Evolutionary conservation across 2,113 vertebrate genomes (phyloP).

Genomic region (Parotia lawesii): DNA sequence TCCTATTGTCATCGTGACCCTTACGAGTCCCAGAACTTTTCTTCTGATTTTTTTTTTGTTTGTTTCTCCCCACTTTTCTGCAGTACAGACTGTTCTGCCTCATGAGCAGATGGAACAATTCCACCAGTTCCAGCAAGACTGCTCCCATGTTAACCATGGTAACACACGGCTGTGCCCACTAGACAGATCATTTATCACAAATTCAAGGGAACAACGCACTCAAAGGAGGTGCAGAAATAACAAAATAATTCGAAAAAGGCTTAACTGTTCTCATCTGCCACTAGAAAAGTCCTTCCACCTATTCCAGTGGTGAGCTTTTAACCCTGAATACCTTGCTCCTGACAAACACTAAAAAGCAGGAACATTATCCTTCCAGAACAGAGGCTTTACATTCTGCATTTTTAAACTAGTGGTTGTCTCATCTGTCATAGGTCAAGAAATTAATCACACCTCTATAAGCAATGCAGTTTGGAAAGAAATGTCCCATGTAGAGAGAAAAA

Average conservation of each 20-base stretch:
- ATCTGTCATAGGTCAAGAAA: not conserved
- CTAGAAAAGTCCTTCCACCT: not conserved
- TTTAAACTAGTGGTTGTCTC: not conserved
- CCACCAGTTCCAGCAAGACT: not conserved
- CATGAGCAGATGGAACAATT: not conserved
- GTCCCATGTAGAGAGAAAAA: not conserved
- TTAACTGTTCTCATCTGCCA: not conserved
- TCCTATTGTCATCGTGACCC: rapidly evolving
- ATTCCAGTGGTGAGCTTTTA: not conserved
- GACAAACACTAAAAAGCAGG: not conserved
- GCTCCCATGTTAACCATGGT: not conserved
- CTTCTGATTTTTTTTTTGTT: not conserved
- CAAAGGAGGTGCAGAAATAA: not conserved
- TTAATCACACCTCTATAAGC: not conserved
- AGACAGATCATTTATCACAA: not conserved
- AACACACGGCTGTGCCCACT: rapidly evolving
- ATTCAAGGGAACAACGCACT: not conserved
- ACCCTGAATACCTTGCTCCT: not conserved
- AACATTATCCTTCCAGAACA: not conserved
- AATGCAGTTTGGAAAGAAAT: not conserved
- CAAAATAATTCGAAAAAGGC: not conserved
- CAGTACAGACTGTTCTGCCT: not conserved
- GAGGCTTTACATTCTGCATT: not conserved
- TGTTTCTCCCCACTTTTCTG: not conserved
- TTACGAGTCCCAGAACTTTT: rapidly evolving